Evolutionary conservation across 2,888 invertebrate genomes (phyloP).

Genomic region (Sphaeridia pumilis): DNA sequence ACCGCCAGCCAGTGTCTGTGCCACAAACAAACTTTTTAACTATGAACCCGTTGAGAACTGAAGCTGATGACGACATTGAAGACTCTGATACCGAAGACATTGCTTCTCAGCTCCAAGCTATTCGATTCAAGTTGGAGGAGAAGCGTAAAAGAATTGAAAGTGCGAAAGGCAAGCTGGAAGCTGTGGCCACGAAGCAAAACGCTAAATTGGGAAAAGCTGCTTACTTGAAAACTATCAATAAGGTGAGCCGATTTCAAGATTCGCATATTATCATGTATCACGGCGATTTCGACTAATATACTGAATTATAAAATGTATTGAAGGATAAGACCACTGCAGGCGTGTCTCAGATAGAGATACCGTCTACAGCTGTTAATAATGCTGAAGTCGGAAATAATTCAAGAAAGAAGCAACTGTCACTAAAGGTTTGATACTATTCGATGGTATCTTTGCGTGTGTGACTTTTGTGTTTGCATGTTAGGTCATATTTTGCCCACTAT

Average conservation of each 20-base stretch:
- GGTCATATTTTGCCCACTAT: too few species aligned
- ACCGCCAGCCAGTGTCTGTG: conserved; percentile 10
- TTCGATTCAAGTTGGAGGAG: conserved; percentile 83
- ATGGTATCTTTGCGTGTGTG: too few species aligned
- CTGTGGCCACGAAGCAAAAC: conserved; percentile 68
- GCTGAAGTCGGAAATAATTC: conserved; percentile 12
- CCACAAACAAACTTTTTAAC: conserved; percentile 13
- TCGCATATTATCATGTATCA: too few species aligned
- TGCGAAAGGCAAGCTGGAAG: conserved; percentile 77
- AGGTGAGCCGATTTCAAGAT: too few species aligned
- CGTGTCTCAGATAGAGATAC: neutral
- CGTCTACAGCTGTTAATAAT: neutral
- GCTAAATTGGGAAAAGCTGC: conserved; percentile 87
- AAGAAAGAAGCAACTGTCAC: conserved; percentile 33
- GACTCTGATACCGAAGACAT: conserved; percentile 40
- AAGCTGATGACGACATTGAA: conserved; percentile 17
- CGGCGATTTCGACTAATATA: too few species aligned
- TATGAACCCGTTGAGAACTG: conserved; percentile 15
- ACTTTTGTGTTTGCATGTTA: too few species aligned
- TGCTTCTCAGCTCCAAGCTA: conserved; percentile 72
- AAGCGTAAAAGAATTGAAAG: conserved; percentile 81
- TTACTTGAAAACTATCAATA: conserved; percentile 74
- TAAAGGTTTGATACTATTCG: conserved; percentile 34
- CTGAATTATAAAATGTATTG: too few species aligned
- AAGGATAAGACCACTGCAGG: conserved; percentile 13